Evolutionary conservation across 2,797 vertebrate species (phyloP).

Genomic region (Epinephelus coioides): DNA sequence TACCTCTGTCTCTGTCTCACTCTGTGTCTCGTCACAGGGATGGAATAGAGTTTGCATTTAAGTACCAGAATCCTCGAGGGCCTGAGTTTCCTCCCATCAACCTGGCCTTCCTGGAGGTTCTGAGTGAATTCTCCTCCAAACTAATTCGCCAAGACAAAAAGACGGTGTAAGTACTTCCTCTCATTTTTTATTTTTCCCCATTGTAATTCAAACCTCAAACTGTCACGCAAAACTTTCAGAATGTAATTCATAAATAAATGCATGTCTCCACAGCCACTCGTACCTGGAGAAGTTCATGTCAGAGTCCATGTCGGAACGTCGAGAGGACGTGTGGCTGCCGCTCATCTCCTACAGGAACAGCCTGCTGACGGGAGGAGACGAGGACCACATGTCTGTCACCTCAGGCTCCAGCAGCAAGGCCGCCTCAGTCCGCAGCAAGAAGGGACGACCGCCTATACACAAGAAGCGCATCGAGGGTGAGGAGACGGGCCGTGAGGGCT

Average conservation of each 20-base stretch:
- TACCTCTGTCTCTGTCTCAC: background rate
- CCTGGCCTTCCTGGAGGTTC: slow-evolving; percentile 97
- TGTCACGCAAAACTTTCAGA: background rate
- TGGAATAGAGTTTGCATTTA: slow-evolving; percentile 99
- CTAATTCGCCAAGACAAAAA: slow-evolving; percentile 98
- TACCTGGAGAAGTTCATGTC: slow-evolving; percentile 99
- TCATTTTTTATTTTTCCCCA: background rate
- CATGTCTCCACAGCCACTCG: slow-evolving; percentile 87
- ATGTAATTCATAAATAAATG: background rate
- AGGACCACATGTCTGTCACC: slow-evolving; percentile 97
- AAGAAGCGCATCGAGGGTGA: slow-evolving; percentile 93
- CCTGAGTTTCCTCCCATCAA: slow-evolving; percentile 96
- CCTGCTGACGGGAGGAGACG: slow-evolving; percentile 94
- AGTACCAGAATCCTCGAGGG: slow-evolving; percentile 98
- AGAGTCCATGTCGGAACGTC: slow-evolving; percentile 97
- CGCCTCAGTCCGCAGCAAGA: slow-evolving; percentile 96
- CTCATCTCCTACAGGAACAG: slow-evolving; percentile 99
- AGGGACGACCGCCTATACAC: slow-evolving; percentile 94
- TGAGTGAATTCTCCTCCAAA: slow-evolving; percentile 99
- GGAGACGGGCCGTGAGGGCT: background rate
- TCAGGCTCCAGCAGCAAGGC: slow-evolving; percentile 96
- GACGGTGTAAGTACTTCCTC: slow-evolving; percentile 94
- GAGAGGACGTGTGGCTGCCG: slow-evolving; percentile 98
- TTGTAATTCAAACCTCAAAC: background rate
- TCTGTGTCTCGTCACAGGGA: slow-evolving; percentile 85